Percentiles rank a stretch among this genome's conserved stretches.
Conservation (phyloP, 2,797 vertebrate species). For the Sternarchorhynchus goeldii region DNA sequence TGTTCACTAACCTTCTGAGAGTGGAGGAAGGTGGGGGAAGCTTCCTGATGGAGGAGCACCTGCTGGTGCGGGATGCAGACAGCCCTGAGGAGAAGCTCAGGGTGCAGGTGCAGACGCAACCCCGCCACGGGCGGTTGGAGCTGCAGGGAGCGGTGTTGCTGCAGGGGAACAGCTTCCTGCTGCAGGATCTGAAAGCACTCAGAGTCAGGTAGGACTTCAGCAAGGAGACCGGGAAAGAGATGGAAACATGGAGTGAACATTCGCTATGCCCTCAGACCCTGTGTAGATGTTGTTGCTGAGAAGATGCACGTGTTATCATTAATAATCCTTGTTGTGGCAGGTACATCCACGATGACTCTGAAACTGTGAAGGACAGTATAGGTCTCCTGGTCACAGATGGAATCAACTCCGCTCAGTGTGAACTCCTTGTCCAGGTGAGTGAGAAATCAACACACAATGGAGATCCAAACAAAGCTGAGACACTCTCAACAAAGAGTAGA, state of each 20-base stretch:
- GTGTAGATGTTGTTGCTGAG: not conserved
- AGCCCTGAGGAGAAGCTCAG: constrained; percentile 64
- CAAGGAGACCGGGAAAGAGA: not conserved
- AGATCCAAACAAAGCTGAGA: constrained; percentile 4
- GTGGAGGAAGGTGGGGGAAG: constrained; percentile 71
- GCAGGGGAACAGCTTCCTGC: constrained; percentile 64
- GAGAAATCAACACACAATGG: not conserved
- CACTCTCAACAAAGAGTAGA: no score
- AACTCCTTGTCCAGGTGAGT: constrained; percentile 81
- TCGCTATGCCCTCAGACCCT: not conserved
- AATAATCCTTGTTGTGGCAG: constrained; percentile 62
- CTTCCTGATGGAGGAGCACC: constrained; percentile 72
- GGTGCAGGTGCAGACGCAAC: constrained; percentile 61
- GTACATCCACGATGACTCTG: constrained; percentile 88
- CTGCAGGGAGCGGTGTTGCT: constrained; percentile 64
- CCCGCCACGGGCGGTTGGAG: constrained; percentile 63
- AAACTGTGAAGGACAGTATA: constrained; percentile 80
- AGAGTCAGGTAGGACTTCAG: constrained; percentile 63
- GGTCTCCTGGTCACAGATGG: constrained; percentile 84
- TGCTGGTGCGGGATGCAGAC: constrained; percentile 71
- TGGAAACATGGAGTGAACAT: not conserved
- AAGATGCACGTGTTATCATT: not conserved
- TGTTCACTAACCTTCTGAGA: constrained; percentile 75
- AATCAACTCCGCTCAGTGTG: constrained; percentile 78
- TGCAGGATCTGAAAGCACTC: constrained; percentile 69